phyloP scores from a whole-genome alignment of 1,140 invertebrate species.

The Agrypnia vestita region DNA sequence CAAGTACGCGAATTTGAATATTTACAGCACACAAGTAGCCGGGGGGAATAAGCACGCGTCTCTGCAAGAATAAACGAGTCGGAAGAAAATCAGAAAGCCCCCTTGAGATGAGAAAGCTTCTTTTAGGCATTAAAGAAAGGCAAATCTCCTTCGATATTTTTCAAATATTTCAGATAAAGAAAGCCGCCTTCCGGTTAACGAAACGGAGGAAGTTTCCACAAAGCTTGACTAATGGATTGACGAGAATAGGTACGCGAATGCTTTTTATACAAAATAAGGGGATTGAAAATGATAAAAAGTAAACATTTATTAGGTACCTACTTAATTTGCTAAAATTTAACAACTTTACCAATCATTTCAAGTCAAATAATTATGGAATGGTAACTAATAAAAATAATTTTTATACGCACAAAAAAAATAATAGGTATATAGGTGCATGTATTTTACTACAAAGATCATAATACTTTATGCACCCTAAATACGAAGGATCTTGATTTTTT shows the following conservation, averaged over 20 bases:
- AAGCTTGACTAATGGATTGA: conserved; percentile 24
- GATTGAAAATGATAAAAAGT: background rate
- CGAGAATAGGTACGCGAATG: background rate
- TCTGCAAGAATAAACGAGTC: conserved; percentile 55
- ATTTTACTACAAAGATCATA: no score
- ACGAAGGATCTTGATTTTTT: no score
- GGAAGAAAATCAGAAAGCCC: conserved; percentile 54
- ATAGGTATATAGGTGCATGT: no score
- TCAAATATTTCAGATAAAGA: conserved; percentile 52
- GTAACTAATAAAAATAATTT: no score
- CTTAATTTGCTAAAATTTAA: no score
- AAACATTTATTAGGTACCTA: no score
- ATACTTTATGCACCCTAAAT: no score
- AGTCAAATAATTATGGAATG: no score
- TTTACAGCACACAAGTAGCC: conserved; percentile 55
- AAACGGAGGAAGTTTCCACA: conserved; percentile 10
- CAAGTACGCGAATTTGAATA: conserved; percentile 59
- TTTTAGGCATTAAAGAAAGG: conserved; percentile 57
- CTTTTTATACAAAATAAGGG: background rate
- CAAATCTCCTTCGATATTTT: conserved; percentile 58
- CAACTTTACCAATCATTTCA: no score
- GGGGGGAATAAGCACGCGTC: conserved; percentile 51
- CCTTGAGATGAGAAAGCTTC: conserved; percentile 54
- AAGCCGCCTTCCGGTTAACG: conserved; percentile 24
- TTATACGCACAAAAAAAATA: no score